phyloP scores from a whole-genome alignment of 2,888 invertebrate species.

The Taphrorychus bicolor region DNA sequence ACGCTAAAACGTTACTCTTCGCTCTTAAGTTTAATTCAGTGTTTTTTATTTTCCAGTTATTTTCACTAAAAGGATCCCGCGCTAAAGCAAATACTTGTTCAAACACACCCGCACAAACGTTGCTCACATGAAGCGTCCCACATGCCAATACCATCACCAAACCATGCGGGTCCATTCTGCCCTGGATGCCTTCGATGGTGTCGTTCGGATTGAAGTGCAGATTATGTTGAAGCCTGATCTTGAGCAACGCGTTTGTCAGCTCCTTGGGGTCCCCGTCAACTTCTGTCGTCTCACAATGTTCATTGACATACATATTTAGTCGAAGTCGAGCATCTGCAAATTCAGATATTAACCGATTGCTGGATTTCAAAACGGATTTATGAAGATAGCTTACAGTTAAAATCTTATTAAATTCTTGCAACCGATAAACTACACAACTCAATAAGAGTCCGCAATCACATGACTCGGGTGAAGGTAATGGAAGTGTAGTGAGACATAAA shows the following conservation, averaged over 20 bases:
- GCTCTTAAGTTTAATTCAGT: slow-evolving; percentile 61
- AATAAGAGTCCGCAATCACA: too few species aligned
- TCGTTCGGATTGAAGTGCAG: slow-evolving; percentile 69
- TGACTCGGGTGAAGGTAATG: too few species aligned
- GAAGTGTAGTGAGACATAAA: too few species aligned
- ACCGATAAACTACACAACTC: too few species aligned
- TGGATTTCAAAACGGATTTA: too few species aligned
- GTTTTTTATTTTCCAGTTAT: slow-evolving; percentile 74
- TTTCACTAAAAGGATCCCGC: slow-evolving; percentile 67
- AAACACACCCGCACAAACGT: slow-evolving; percentile 67
- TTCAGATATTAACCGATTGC: too few species aligned
- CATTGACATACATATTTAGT: slow-evolving; percentile 51
- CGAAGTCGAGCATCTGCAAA: slow-evolving; percentile 59
- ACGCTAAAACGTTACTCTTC: slow-evolving; percentile 46
- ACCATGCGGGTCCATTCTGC: slow-evolving; percentile 68
- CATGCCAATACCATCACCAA: slow-evolving; percentile 67
- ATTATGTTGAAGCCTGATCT: slow-evolving; percentile 58
- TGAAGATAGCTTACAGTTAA: too few species aligned
- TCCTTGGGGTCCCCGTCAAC: slow-evolving; percentile 53
- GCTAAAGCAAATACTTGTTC: slow-evolving; percentile 71
- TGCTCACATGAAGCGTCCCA: slow-evolving; percentile 67
- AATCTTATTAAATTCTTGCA: too few species aligned
- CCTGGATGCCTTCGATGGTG: slow-evolving; percentile 64
- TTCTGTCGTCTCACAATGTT: slow-evolving; percentile 46
- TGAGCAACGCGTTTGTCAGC: slow-evolving; percentile 57